phyloP scores from a whole-genome alignment of 1,140 invertebrate genomes.

The Nephotettix cincticeps region DNA sequence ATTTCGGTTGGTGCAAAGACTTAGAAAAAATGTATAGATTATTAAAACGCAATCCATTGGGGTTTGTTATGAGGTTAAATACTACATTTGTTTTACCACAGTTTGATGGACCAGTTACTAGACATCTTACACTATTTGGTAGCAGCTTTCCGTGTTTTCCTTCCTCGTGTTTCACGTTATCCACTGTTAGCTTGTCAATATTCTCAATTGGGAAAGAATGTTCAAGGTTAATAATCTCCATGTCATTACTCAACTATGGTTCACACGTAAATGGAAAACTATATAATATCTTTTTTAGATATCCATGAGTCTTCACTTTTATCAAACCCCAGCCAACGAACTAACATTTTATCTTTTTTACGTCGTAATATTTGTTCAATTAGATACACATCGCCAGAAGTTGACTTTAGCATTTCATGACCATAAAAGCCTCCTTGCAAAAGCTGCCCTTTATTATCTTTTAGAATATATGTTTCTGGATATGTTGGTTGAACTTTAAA shows the following conservation, averaged over 20 bases:
- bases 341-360: not conserved
- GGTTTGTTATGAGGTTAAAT: constrained; percentile 40
- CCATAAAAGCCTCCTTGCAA: not conserved
- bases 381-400: not conserved
- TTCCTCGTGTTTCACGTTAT: not conserved
- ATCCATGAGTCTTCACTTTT: not conserved
- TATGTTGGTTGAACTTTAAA: constrained; percentile 37
- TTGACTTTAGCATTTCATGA: not conserved
- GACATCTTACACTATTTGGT: constrained; percentile 38
- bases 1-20: constrained; percentile 45
- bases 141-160: constrained; percentile 36
- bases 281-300: constrained; percentile 14
- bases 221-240: not conserved
- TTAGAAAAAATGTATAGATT: constrained; percentile 48
- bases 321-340: not conserved
- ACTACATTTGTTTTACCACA: no score
- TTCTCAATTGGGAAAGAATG: not conserved
- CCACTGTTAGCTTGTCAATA: not conserved
- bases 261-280: no score
- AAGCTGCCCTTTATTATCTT: not conserved
- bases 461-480: constrained; percentile 17
- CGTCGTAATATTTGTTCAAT: not conserved
- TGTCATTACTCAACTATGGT: no score
- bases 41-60: constrained; percentile 45
- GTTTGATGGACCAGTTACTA: constrained; percentile 42